Evolutionary conservation across 2,113 vertebrate genomes (phyloP).

Genomic region (Oenanthe melanoleuca): DNA sequence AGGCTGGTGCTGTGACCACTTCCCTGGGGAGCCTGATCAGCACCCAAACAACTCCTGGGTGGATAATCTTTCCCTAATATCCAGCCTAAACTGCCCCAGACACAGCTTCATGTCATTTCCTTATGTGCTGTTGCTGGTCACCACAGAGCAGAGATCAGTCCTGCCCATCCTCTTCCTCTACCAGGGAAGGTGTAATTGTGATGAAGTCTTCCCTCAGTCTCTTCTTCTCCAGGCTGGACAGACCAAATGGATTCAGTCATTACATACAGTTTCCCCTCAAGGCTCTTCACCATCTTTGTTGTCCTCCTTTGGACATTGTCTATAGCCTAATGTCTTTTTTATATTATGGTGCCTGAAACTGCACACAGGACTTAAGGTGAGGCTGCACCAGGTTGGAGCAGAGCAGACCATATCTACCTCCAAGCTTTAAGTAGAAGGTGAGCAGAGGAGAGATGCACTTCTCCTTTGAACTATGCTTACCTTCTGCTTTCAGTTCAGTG

Average conservation of each 20-base stretch:
- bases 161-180: not conserved
- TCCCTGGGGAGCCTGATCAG: not conserved
- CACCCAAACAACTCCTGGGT: fast-evolving
- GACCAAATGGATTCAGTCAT: not conserved
- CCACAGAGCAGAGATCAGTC: not conserved
- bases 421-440: not conserved
- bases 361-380: not conserved
- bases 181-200: not conserved
- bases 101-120: not conserved
- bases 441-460: not conserved
- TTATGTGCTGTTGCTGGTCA: fast-evolving
- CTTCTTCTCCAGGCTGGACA: not conserved
- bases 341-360: not conserved
- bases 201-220: not conserved
- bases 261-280: fast-evolving
- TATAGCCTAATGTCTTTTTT: not conserved
- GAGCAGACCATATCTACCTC: not conserved
- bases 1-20: not conserved
- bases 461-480: not conserved
- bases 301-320: not conserved
- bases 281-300: not conserved
- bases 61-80: not conserved
- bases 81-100: too few species aligned
- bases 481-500: not conserved
- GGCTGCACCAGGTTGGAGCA: not conserved